Evolutionary conservation across 35 echinoderm and acorn worm genomes (phyloP).

Genomic region (Eucidaris tribuloides): DNA sequence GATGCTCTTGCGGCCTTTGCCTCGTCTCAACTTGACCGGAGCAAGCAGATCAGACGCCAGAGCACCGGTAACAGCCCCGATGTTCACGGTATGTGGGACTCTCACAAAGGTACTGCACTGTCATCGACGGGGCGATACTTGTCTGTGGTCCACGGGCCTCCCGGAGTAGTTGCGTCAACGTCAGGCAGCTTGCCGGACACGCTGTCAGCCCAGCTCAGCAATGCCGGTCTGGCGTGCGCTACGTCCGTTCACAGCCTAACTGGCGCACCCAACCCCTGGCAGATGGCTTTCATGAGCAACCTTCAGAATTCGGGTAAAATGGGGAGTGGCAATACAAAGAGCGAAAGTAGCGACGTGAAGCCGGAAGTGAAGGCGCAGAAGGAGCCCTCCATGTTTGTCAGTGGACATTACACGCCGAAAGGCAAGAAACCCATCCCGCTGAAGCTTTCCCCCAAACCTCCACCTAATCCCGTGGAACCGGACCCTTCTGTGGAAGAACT

Average conservation of each 20-base stretch:
- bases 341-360: background rate
- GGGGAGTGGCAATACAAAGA: background rate
- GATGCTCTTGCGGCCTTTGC: constrained; percentile 93
- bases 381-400: constrained; percentile 4
- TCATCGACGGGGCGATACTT: background rate
- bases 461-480: background rate
- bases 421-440: constrained; percentile 25
- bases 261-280: background rate
- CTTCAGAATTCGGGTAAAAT: background rate
- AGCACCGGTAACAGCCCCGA: constrained; percentile 53
- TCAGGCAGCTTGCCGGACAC: background rate
- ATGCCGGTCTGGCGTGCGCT: constrained; percentile 12
- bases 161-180: background rate
- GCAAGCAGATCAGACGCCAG: constrained; percentile 70
- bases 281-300: constrained; percentile 2
- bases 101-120: constrained; percentile 8
- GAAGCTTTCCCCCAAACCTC: constrained; percentile 11
- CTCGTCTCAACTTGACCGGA: constrained; percentile 70
- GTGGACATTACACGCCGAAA: constrained; percentile 20
- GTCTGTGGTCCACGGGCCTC: background rate
- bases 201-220: constrained; percentile 5
- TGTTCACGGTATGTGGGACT: constrained; percentile 2
- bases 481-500: background rate
- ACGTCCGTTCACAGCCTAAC: background rate
- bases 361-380: background rate